A percentile compares a stretch with the other conserved stretches of the same genome.
Conservation (phyloP, 2,888 invertebrate species). For the Nephrotoma appendiculata region DNA sequence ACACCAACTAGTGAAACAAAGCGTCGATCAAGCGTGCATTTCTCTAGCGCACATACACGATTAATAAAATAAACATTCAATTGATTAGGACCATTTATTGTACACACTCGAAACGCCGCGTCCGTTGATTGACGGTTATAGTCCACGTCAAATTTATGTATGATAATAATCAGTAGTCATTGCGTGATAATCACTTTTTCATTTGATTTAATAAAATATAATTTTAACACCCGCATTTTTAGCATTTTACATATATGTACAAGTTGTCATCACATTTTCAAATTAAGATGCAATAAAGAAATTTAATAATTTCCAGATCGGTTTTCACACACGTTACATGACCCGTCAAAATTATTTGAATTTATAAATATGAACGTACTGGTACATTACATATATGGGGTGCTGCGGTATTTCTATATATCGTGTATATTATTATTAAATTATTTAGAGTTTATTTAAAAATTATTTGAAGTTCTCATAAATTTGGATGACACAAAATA, state of each 20-base stretch:
- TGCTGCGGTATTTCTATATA: neutral
- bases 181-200: neutral
- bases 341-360: neutral
- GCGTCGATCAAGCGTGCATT: neutral
- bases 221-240: neutral
- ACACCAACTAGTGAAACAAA: neutral
- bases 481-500: neutral
- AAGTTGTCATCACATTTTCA: neutral
- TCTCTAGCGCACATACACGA: neutral
- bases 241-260: neutral
- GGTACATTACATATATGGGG: neutral
- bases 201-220: neutral
- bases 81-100: neutral
- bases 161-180: neutral
- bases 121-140: neutral
- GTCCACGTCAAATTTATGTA: neutral
- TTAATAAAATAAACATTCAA: neutral
- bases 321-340: neutral
- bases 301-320: neutral
- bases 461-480: neutral
- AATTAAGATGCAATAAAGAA: neutral
- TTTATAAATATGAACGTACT: neutral
- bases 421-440: neutral
- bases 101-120: neutral
- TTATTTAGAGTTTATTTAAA: neutral